Conservation (phyloP, 2,888 invertebrate genomes). For the Acheta domesticus region DNA sequence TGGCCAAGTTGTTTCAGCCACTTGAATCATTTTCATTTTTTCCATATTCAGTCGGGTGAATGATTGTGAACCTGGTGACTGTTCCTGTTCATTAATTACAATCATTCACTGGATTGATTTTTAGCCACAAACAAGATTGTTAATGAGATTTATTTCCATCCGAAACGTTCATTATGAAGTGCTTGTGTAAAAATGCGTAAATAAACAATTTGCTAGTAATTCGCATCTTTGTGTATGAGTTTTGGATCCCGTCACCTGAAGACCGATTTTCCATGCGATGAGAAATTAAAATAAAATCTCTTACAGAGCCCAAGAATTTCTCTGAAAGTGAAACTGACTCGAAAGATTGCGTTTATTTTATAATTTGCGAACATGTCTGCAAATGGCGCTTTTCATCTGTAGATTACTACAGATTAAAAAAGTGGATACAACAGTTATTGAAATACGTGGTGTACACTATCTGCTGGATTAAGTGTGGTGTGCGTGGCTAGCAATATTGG, state of each 20-base stretch:
- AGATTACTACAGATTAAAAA: no score
- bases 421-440: no score
- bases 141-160: slow-evolving; percentile 1
- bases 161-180: slow-evolving; percentile 9
- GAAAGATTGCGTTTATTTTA: no score
- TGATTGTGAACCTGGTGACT: not conserved
- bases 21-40: slow-evolving; percentile 4
- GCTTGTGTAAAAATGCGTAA: slow-evolving; percentile 18
- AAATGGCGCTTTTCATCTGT: no score
- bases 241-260: not conserved
- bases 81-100: slow-evolving; percentile 1
- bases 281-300: no score
- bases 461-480: no score
- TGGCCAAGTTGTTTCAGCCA: slow-evolving; percentile 11
- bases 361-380: no score
- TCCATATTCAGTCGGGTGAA: not conserved
- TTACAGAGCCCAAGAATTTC: no score
- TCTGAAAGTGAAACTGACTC: no score
- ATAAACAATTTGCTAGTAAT: slow-evolving; percentile 18
- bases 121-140: not conserved
- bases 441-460: no score
- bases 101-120: slow-evolving; percentile 11
- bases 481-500: no score
- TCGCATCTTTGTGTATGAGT: slow-evolving; percentile 2
- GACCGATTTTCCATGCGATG: not conserved